Percentiles rank a stretch among this genome's conserved stretches.
These are phyloP conservation scores for Callionymus lyra DNA, from an alignment of 2,113 vertebrate species.

Conservation along the genomic window DNA sequence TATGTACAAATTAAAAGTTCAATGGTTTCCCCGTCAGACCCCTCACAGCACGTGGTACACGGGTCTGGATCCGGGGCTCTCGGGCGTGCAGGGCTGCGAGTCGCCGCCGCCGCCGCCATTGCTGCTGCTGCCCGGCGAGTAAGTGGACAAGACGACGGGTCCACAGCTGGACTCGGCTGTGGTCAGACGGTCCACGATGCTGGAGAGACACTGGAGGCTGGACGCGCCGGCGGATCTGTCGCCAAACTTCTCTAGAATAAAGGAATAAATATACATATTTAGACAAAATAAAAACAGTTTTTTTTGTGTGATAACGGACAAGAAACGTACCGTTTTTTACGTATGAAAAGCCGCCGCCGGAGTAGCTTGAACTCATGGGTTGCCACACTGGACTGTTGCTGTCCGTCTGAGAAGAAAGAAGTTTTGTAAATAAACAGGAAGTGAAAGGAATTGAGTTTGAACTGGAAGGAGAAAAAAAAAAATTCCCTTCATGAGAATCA, in stretches of 20 bases:
- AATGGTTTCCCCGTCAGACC: neutral
- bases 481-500: constrained; percentile 15
- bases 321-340: constrained; percentile 73
- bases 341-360: constrained; percentile 70
- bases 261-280: neutral
- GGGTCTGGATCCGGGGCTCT: constrained; percentile 69
- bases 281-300: no score
- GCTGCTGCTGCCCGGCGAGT: constrained; percentile 68
- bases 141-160: constrained; percentile 58
- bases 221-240: constrained; percentile 70
- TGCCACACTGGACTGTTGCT: constrained; percentile 82
- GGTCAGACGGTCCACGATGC: constrained; percentile 90
- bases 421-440: neutral
- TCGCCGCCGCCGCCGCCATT: constrained; percentile 70
- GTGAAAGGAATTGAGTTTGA: neutral
- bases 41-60: constrained; percentile 89
- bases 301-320: neutral
- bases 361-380: constrained; percentile 71
- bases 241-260: constrained; percentile 48
- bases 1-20: constrained; percentile 53
- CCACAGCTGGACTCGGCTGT: constrained; percentile 62
- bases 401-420: constrained; percentile 68
- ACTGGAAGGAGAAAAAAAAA: neutral
- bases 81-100: constrained; percentile 77
- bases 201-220: constrained; percentile 91